Conservation (phyloP, 2,797 vertebrate genomes). For the Heliangelus exortis region DNA sequence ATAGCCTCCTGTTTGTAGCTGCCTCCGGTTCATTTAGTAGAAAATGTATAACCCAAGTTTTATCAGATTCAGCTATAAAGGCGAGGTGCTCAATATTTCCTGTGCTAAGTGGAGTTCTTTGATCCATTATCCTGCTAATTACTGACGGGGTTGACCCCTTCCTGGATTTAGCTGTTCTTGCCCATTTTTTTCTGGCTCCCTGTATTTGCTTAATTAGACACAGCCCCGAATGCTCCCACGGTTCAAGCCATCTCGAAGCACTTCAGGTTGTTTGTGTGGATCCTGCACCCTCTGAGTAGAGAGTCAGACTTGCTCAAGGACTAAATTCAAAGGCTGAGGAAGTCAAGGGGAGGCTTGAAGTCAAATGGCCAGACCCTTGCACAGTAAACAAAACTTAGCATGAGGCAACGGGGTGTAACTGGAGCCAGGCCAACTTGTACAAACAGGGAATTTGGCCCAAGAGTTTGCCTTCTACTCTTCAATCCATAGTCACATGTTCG, state of each 20-base stretch:
- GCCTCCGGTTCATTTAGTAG: constrained; percentile 60
- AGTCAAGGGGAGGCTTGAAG: not conserved
- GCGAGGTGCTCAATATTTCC: constrained; percentile 61
- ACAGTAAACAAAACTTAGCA: not conserved
- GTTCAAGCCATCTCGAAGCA: constrained; percentile 5
- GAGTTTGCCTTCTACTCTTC: not conserved
- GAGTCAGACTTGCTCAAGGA: not conserved
- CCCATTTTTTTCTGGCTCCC: constrained; percentile 36
- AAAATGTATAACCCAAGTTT: constrained; percentile 68
- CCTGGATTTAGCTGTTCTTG: constrained; percentile 58
- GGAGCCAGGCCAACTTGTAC: not conserved
- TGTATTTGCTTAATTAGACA: constrained; percentile 66
- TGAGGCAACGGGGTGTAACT: not conserved
- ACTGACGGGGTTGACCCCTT: constrained; percentile 30
- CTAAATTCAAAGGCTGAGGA: not conserved
- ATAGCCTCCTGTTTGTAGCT: constrained; percentile 51
- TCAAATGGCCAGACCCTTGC: not conserved
- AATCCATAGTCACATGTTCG: not conserved
- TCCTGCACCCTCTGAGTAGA: not conserved
- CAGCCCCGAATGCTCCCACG: constrained; percentile 41
- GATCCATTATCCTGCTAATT: constrained; percentile 64
- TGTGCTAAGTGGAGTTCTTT: constrained; percentile 61
- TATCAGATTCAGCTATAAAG: constrained; percentile 62
- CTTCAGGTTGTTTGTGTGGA: not conserved
- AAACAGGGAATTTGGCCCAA: not conserved